A percentile compares a stretch with the other conserved stretches of the same genome.
Conservation (phyloP, 2,888 invertebrate species). For the Gryllus longicercus region DNA sequence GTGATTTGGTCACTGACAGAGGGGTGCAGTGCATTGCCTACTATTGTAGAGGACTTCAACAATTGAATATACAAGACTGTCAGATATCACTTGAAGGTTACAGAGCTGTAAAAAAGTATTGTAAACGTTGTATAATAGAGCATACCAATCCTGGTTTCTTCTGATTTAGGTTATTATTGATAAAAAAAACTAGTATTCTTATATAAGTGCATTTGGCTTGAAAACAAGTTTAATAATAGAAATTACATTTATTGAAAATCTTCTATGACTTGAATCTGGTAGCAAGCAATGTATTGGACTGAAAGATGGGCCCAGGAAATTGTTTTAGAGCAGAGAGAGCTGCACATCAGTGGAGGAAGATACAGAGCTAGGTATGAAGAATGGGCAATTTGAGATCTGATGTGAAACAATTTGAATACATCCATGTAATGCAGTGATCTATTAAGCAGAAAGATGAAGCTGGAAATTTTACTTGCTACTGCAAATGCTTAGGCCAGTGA, state of each 20-base stretch:
- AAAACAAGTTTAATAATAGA: too few species aligned
- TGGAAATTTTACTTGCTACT: too few species aligned
- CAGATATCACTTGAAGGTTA: constrained; percentile 86
- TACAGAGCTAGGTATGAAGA: background rate
- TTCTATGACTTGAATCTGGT: background rate
- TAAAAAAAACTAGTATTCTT: background rate
- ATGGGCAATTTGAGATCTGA: too few species aligned
- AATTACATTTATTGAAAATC: background rate
- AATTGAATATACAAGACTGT: constrained; percentile 90
- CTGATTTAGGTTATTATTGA: constrained; percentile 46
- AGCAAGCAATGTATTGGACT: background rate
- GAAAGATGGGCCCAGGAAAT: background rate
- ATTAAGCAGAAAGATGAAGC: too few species aligned
- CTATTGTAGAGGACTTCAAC: constrained; percentile 83
- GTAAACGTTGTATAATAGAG: constrained; percentile 88
- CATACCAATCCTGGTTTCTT: constrained; percentile 94
- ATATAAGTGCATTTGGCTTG: too few species aligned
- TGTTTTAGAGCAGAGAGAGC: background rate
- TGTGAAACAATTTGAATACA: too few species aligned
- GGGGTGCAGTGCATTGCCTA: constrained; percentile 86
- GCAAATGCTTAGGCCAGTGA: too few species aligned
- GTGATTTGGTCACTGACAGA: constrained; percentile 85
- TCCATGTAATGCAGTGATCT: too few species aligned
- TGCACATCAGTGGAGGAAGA: background rate
- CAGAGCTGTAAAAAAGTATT: constrained; percentile 86